A percentile compares a stretch with the other conserved stretches of the same genome.
Evolutionary conservation across 2,797 vertebrate genomes (phyloP).

Genomic region (Spheniscus humboldti): DNA sequence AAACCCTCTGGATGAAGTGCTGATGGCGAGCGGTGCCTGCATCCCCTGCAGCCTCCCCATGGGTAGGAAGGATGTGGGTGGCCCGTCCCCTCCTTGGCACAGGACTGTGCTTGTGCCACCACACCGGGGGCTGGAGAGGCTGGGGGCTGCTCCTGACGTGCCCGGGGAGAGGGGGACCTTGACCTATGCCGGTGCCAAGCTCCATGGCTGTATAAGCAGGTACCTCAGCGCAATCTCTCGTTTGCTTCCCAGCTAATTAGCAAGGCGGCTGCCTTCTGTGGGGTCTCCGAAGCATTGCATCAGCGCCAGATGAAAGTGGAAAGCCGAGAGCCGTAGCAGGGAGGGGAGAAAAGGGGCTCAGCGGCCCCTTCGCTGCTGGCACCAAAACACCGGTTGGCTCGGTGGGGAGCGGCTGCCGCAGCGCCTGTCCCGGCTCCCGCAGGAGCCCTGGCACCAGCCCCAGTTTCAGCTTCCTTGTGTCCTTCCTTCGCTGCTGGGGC

Average conservation of each 20-base stretch:
- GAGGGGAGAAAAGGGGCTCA: background rate
- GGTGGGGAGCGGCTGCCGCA: background rate
- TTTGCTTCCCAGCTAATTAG: background rate
- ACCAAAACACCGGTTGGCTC: background rate
- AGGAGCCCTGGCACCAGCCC: background rate
- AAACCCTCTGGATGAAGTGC: background rate
- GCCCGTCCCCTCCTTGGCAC: background rate
- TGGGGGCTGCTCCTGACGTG: fast-evolving
- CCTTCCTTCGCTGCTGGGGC: background rate
- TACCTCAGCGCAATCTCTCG: fast-evolving
- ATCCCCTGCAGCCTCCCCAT: background rate
- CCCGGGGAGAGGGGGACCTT: fast-evolving
- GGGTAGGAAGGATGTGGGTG: background rate
- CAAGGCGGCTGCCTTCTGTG: background rate
- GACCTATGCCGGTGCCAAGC: background rate
- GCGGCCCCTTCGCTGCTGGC: background rate
- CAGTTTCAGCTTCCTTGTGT: background rate
- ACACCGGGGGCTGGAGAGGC: background rate
- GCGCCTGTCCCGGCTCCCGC: fast-evolving
- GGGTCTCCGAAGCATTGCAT: background rate
- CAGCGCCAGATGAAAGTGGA: background rate
- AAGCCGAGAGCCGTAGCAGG: background rate
- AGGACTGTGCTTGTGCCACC: fast-evolving
- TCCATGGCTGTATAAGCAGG: background rate
- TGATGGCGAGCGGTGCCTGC: background rate